Conservation (phyloP, 2,888 invertebrate genomes). For the Calameuta filiformis region DNA sequence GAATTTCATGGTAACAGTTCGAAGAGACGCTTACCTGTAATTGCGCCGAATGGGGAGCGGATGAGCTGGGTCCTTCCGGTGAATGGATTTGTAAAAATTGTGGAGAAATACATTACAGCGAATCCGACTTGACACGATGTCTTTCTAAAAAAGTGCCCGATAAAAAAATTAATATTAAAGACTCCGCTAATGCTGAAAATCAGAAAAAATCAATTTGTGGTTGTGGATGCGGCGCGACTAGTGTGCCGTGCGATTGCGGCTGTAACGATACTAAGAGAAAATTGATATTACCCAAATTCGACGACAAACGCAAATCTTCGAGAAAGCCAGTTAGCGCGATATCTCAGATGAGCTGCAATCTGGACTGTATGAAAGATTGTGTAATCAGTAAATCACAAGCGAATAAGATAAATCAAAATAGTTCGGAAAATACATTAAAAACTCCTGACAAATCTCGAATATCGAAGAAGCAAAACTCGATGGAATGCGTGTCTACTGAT, state of each 20-base stretch:
- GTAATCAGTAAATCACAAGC: too few species aligned
- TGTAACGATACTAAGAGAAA: not conserved
- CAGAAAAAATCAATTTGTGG: not conserved
- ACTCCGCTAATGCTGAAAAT: not conserved
- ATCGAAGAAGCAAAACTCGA: not conserved
- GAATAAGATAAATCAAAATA: not conserved
- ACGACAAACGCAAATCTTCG: not conserved
- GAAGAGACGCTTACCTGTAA: constrained; percentile 14
- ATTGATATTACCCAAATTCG: not conserved
- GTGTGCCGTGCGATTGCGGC: not conserved
- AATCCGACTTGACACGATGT: not conserved
- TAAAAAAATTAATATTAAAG: not conserved
- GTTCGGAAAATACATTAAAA: not conserved
- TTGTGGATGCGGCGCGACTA: constrained; percentile 18
- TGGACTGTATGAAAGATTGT: too few species aligned
- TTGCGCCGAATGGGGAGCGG: constrained; percentile 25
- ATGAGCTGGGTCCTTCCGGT: constrained; percentile 21
- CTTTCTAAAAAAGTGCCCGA: constrained; percentile 2
- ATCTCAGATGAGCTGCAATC: too few species aligned
- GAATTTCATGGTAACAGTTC: not conserved
- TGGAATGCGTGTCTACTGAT: not conserved
- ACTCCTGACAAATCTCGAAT: not conserved
- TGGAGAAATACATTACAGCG: constrained; percentile 12
- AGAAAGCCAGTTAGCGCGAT: not conserved
- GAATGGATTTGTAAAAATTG: constrained; percentile 29